Base-by-base conservation (phyloP, 2,888 invertebrate species). In the Chalcosyrphus nemorum region DNA sequence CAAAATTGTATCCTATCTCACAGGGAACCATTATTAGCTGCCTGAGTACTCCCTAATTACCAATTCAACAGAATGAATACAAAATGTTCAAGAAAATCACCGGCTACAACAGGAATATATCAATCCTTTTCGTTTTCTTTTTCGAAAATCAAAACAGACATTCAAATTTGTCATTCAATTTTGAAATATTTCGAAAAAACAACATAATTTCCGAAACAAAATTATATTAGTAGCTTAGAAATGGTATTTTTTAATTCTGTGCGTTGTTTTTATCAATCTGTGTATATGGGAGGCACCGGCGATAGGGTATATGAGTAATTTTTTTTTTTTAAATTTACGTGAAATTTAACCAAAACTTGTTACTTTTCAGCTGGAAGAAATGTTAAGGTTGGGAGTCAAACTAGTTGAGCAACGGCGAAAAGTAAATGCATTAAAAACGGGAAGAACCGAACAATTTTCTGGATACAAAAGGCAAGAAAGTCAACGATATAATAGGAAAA, bases 361-460 rank as follows among this genome's bases (percentile, higher is more conserved):
- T 11, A 9, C 24, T 27, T 50, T 65, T 21, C 13, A 75, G 75
- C 0, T 57, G 0, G 15, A 17, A 5, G 75, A 76, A 59, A 4
- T 68, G 2, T 7, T 76, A 2, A 57, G 75, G 9, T 35, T 76
- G 21, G 68, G 59, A 7, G 57, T 68, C 15, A 76, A 76, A 38
- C 32, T 76, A 9, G 32, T 68, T 2, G 68, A 50, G 59, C 75
- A 76, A 32, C 41, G 52, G 38, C 45, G 50, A n/a, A 17, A 41
- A 24, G 38, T 76, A 1, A 24, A 27, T n/a, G 56, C 19, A 13
- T 29, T 57, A 2, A 32, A 0, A 7, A 1, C 21, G 7, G n/a
- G 17, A n/a, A 24, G n/a, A n/a, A 7, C n/a, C 24, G 17, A 35
- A 15, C 0, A 47, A 47, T 1, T 1, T 11, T 24, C 4, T 4